Evolutionary conservation across 2,888 invertebrate genomes (phyloP).

Genomic region (Ichneumoninae sp.): DNA sequence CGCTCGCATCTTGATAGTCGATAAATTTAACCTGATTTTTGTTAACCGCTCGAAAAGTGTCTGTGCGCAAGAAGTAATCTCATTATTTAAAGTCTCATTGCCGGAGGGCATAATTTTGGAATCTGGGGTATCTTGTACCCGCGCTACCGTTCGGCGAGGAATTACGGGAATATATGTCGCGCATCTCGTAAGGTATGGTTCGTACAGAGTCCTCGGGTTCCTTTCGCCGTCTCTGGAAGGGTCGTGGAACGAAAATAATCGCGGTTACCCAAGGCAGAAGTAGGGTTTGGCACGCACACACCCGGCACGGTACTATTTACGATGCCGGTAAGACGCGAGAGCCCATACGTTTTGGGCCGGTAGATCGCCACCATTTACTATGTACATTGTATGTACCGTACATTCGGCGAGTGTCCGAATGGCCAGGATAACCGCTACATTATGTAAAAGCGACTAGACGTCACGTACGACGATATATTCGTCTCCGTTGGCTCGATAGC

Average conservation of each 20-base stretch:
- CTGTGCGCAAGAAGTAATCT: not conserved
- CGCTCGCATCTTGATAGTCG: not conserved
- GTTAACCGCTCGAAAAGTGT: not conserved
- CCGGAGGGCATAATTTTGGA: not conserved
- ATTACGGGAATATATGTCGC: constrained; percentile 14
- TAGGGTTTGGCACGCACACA: constrained; percentile 64
- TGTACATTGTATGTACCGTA: constrained; percentile 38
- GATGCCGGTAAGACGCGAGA: constrained; percentile 53
- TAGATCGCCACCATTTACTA: constrained; percentile 27
- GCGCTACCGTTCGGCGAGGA: not conserved
- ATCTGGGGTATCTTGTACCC: not conserved
- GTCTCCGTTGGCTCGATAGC: constrained; percentile 25
- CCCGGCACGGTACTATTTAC: constrained; percentile 52
- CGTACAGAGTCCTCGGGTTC: constrained; percentile 27
- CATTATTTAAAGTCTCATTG: not conserved
- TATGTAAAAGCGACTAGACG: constrained; percentile 60
- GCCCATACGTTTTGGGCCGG: constrained; percentile 43
- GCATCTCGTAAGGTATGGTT: constrained; percentile 52
- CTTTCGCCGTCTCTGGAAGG: constrained; percentile 23
- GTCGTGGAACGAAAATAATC: constrained; percentile 59
- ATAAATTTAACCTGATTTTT: not conserved
- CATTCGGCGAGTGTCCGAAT: constrained; percentile 49
- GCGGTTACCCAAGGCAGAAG: constrained; percentile 55
- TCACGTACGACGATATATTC: constrained; percentile 59
- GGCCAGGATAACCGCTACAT: constrained; percentile 58